Conservation (phyloP, 2,113 vertebrate species). For the Callorhinus ursinus region DNA sequence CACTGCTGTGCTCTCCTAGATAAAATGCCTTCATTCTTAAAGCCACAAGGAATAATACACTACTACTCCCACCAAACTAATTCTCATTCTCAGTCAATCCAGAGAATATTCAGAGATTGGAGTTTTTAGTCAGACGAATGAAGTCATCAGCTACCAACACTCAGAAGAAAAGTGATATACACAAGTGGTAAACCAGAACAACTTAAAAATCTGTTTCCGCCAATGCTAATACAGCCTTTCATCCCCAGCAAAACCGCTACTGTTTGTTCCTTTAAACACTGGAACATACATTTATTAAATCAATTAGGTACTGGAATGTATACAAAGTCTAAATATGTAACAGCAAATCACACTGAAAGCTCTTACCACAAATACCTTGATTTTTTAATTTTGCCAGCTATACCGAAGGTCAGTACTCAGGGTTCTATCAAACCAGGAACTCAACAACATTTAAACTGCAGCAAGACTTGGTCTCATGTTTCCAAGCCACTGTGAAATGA, state of each 20-base stretch:
- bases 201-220: background rate
- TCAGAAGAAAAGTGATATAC: background rate
- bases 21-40: background rate
- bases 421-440: background rate
- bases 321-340: background rate
- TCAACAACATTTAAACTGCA: background rate
- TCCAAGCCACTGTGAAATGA: background rate
- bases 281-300: background rate
- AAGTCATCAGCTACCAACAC: background rate
- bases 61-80: background rate
- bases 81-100: background rate
- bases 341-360: background rate
- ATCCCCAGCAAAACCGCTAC: background rate
- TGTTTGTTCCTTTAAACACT: background rate
- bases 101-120: background rate
- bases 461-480: background rate
- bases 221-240: background rate
- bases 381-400: background rate
- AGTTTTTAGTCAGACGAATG: background rate
- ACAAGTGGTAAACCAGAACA: background rate
- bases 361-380: background rate
- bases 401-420: background rate
- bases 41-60: background rate
- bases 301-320: background rate
- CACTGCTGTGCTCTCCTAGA: background rate